These are phyloP conservation scores for Probaryconus sp. DNA, from an alignment of 1,140 invertebrate genomes.

Conservation along the genomic window DNA sequence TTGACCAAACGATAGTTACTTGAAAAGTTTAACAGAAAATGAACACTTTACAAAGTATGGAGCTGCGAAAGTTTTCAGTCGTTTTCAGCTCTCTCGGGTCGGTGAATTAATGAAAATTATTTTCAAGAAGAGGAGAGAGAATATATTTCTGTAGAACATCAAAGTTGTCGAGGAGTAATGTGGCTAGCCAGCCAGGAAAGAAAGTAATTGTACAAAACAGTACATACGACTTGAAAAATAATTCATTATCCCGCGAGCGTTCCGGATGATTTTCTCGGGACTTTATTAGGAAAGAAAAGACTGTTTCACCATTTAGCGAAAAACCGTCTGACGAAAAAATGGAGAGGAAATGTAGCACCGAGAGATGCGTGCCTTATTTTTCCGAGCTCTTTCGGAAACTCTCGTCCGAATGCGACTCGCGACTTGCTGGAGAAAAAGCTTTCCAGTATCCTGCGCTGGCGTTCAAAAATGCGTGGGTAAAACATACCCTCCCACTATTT, in stretches of 20 bases:
- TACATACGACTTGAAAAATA: constrained; percentile 31
- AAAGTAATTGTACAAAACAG: constrained; percentile 37
- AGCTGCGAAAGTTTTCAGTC: constrained; percentile 24
- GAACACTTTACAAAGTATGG: constrained; percentile 18
- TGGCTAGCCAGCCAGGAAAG: constrained; percentile 5
- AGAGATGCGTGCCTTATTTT: constrained; percentile 31
- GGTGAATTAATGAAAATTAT: constrained; percentile 46
- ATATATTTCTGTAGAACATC: constrained; percentile 31
- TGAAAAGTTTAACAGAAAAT: constrained; percentile 17
- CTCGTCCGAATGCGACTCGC: constrained; percentile 24
- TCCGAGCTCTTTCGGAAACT: constrained; percentile 16
- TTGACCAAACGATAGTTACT: constrained; percentile 9
- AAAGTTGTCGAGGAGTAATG: constrained; percentile 29
- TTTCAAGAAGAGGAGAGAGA: constrained; percentile 17
- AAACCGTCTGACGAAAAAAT: constrained; percentile 32
- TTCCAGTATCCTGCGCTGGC: constrained; percentile 10
- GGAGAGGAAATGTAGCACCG: constrained; percentile 15
- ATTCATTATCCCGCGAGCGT: constrained; percentile 43
- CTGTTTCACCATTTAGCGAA: constrained; percentile 18
- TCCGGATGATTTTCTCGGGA: constrained; percentile 35
- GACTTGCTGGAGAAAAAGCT: constrained; percentile 35
- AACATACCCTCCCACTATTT: constrained; percentile 22
- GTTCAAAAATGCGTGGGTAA: constrained; percentile 35
- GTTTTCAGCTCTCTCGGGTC: constrained; percentile 13
- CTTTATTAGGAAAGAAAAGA: constrained; percentile 6